Base-by-base conservation (phyloP, 2,888 invertebrate species). In the Galerucella pusilla region DNA sequence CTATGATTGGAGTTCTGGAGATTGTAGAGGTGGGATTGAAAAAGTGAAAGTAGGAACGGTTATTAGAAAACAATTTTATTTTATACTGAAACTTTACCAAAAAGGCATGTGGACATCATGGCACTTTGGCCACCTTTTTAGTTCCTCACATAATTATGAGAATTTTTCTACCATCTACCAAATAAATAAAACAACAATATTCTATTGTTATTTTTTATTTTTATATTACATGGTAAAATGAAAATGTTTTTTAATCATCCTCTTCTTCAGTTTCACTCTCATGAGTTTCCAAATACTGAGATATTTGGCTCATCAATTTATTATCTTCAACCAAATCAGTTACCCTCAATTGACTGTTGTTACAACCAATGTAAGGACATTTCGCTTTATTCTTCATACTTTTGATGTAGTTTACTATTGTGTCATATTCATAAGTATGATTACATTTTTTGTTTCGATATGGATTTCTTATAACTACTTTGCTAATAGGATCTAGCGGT, bases 281-380 rank as follows among this genome's bases (percentile, higher is more conserved):
- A 46, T 78, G 80, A 10, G 66, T 74, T 45, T 75, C 74, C 59
- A 82, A 75, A 77, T 83, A 83, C 60, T 81, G 75, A 2, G 71
- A 70, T 66, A 84, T 82, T 76, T 83, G 76, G n/a, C 76, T 42
- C 68, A 81, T 78, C 59, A 84, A 79, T 20, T 75, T 69, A 12
- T 20, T 46, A 75, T 85, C 85, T 57, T 77, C 68, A 16, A 76
- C 74, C 28, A 85, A 75, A 76, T 84, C 80, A 57, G 63, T 61
- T 65, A 78, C 72, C 49, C 42, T 72, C 20, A 85, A 78, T 35
- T 76, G 76, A 35, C 67, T 76, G 69, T 80, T 83, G 35, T 73
- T 80, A 64, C 86, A 86, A 12, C 85, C 85, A 61, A 86, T 80
- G 74, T 85, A 85, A 6, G 86, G 86, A 76, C 85, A 86, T 73